Conservation (phyloP, 2,888 invertebrate genomes). For the Tenthredo scrophulariae region DNA sequence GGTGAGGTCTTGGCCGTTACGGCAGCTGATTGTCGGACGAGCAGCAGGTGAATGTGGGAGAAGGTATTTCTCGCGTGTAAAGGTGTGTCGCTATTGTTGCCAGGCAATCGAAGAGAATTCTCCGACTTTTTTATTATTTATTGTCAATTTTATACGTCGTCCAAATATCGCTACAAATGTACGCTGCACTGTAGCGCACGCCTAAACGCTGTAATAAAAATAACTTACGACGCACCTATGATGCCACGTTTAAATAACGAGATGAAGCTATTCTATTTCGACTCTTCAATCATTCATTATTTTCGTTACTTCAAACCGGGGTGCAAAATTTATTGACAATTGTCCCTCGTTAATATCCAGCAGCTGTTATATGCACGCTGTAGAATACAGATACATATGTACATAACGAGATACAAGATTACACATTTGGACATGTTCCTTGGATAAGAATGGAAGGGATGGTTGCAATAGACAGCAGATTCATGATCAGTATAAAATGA, state of each 20-base stretch:
- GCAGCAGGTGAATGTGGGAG: constrained; percentile 53
- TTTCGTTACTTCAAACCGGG: background rate
- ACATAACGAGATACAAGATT: background rate
- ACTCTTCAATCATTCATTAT: background rate
- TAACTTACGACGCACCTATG: background rate
- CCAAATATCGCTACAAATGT: constrained; percentile 7
- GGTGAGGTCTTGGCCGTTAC: constrained; percentile 57
- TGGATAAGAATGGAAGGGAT: background rate
- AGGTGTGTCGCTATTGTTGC: constrained; percentile 77
- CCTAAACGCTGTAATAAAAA: background rate
- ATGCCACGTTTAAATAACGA: background rate
- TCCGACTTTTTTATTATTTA: constrained; percentile 10
- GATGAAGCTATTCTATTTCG: background rate
- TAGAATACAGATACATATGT: background rate
- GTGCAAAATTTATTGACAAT: constrained; percentile 30
- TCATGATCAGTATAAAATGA: constrained; percentile 26
- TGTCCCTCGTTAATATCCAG: constrained; percentile 27
- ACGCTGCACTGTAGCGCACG: background rate
- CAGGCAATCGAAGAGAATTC: constrained; percentile 64
- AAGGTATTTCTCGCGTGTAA: constrained; percentile 65
- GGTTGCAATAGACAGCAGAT: constrained; percentile 13
- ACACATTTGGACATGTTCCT: background rate
- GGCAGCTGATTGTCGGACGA: constrained; percentile 53
- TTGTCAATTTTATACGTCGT: constrained; percentile 28
- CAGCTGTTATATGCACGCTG: background rate